phyloP scores from a whole-genome alignment of 1,140 invertebrate species.

The Hylaeus volcanicus region DNA sequence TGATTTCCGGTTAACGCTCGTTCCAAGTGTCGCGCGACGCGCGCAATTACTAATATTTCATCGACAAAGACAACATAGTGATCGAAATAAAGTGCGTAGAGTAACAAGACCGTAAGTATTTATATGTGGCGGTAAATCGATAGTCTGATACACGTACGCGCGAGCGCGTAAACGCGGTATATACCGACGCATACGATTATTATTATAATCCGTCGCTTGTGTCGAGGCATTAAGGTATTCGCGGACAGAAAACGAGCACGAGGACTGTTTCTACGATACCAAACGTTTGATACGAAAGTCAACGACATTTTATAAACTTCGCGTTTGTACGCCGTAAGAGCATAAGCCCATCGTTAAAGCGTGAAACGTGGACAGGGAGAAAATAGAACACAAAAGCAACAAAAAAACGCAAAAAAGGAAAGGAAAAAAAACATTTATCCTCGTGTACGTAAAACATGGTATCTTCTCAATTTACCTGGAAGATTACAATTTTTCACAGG shows the following conservation, averaged over 20 bases:
- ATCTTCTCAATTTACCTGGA: slow-evolving; percentile 38
- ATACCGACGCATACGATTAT: slow-evolving; percentile 33
- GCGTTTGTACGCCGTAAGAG: not conserved
- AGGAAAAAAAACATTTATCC: slow-evolving; percentile 11
- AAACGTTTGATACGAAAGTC: not conserved
- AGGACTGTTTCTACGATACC: slow-evolving; percentile 17
- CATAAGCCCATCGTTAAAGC: not conserved
- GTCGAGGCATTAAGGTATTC: slow-evolving; percentile 37
- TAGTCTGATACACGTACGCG: not conserved
- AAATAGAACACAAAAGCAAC: not conserved
- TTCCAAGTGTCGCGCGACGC: slow-evolving; percentile 20
- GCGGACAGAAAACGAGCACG: slow-evolving; percentile 23
- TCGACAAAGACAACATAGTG: slow-evolving; percentile 31
- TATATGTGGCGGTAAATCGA: slow-evolving; percentile 40
- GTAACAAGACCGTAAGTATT: slow-evolving; percentile 49
- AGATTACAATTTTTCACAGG: slow-evolving; percentile 44
- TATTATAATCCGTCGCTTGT: slow-evolving; percentile 23
- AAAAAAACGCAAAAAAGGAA: not conserved
- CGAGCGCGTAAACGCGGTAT: slow-evolving; percentile 8
- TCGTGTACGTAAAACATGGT: slow-evolving; percentile 38
- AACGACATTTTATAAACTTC: not conserved
- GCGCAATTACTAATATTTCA: not conserved
- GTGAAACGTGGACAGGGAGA: not conserved
- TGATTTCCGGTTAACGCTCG: not conserved
- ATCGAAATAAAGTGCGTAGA: slow-evolving; percentile 37